A percentile compares a stretch with the other conserved stretches of the same genome.
Evolutionary conservation across 2,113 vertebrate species (phyloP).

Genomic region (Ictalurus punctatus): DNA sequence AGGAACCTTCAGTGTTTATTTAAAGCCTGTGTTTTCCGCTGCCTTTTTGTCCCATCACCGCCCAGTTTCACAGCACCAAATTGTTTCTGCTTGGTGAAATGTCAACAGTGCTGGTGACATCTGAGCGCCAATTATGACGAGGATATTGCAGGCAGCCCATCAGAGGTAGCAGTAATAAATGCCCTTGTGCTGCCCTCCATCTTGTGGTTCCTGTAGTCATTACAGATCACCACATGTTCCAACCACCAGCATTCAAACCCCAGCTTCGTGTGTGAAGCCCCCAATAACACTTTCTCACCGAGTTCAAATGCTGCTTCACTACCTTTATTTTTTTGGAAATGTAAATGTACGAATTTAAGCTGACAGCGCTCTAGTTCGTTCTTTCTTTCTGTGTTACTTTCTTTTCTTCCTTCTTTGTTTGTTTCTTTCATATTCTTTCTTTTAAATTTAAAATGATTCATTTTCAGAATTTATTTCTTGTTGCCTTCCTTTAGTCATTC

Average conservation of each 20-base stretch:
- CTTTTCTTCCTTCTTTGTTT: too few relatives aligned
- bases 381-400: not conserved
- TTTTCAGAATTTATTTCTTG: not conserved
- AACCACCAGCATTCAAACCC: slow-evolving; percentile 45
- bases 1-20: slow-evolving; percentile 57
- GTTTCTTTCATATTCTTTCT: not conserved
- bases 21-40: slow-evolving; percentile 51
- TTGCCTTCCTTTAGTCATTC: not conserved
- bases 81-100: slow-evolving; percentile 70
- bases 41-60: slow-evolving; percentile 53
- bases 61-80: slow-evolving; percentile 61
- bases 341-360: not conserved
- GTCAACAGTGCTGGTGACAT: slow-evolving; percentile 70
- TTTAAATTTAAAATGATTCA: not conserved
- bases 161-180: slow-evolving; percentile 58
- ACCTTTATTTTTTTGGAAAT: slow-evolving; percentile 29
- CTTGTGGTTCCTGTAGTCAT: slow-evolving; percentile 51
- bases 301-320: slow-evolving; percentile 37
- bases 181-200: slow-evolving; percentile 51
- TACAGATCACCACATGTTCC: slow-evolving; percentile 49
- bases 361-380: not conserved
- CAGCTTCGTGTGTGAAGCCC: slow-evolving; percentile 38
- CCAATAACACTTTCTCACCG: slow-evolving; percentile 36
- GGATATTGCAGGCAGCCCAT: slow-evolving; percentile 64
- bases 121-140: slow-evolving; percentile 67